These are phyloP conservation scores for Entelurus aequoreus DNA, from an alignment of 2,113 vertebrate genomes.

Conservation along the genomic window DNA sequence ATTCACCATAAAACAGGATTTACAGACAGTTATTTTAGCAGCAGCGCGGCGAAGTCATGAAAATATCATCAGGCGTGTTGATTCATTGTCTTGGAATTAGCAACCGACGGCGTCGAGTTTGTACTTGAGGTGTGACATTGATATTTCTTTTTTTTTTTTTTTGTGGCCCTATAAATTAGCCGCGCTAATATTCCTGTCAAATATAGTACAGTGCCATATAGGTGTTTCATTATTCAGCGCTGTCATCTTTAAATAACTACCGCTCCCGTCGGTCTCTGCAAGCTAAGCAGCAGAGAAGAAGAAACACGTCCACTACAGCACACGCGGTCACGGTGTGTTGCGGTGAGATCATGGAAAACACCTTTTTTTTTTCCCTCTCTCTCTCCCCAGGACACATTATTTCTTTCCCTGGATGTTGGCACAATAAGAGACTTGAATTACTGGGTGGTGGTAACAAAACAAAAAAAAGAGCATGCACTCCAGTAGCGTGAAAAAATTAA, in stretches of 20 bases:
- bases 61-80: slow-evolving; percentile 5
- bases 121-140: slow-evolving; percentile 3
- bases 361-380: too few species aligned
- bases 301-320: neutral
- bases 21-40: slow-evolving; percentile 3
- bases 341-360: slow-evolving; percentile 2
- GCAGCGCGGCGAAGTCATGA: neutral
- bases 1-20: neutral
- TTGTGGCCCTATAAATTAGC: neutral
- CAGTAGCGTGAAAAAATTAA: neutral
- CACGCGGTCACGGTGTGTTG: neutral
- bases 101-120: neutral
- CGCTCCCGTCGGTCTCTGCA: slow-evolving; percentile 3
- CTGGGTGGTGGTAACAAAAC: neutral
- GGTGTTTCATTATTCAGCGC: slow-evolving; percentile 24
- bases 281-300: slow-evolving; percentile 1
- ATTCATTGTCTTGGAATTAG: slow-evolving; percentile 11
- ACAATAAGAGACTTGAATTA: slow-evolving; percentile 8
- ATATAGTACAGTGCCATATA: slow-evolving; percentile 7
- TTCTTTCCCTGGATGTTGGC: slow-evolving; percentile 2
- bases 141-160: neutral
- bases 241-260: slow-evolving; percentile 11
- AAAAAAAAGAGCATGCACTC: too few species aligned
- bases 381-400: neutral
- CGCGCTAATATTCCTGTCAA: slow-evolving; percentile 15